A percentile compares a stretch with the other conserved stretches of the same genome.
Conservation (phyloP, 2,113 vertebrate genomes). For the Tychaedon coryphoeus region DNA sequence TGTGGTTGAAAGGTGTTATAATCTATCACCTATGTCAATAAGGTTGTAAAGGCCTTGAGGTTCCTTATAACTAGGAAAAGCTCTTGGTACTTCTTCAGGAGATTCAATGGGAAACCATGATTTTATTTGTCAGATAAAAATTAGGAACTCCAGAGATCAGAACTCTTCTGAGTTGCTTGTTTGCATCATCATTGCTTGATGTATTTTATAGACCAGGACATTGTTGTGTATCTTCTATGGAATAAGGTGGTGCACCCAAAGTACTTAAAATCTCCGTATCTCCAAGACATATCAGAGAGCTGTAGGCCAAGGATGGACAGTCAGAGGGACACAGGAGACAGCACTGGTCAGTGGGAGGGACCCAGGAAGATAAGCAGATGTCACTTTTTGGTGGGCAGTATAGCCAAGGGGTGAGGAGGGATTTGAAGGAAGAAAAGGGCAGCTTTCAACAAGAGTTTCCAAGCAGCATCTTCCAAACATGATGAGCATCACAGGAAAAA, state of each 20-base stretch:
- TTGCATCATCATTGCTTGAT: not conserved
- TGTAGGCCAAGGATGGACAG: not conserved
- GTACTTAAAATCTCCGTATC: accelerated
- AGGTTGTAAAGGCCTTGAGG: not conserved
- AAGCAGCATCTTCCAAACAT: not conserved
- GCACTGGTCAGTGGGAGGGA: not conserved
- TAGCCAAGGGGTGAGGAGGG: not conserved
- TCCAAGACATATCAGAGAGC: not conserved
- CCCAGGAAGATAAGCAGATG: not conserved
- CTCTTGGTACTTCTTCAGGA: not conserved
- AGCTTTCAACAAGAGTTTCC: not conserved
- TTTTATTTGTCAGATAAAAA: not conserved
- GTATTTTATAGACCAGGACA: not conserved
- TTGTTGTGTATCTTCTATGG: not conserved
- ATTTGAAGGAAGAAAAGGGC: not conserved
- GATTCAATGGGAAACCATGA: not conserved
- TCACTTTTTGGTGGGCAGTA: not conserved
- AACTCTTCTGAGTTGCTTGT: not conserved
- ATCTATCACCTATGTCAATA: not conserved
- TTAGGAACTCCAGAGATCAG: not conserved
- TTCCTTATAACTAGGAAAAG: not conserved
- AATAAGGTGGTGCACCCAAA: not conserved
- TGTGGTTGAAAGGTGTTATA: not conserved
- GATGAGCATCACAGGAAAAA: not conserved
- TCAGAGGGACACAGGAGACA: not conserved